These are phyloP conservation scores for Nomada goodeniana DNA, from an alignment of 2,888 invertebrate genomes.

Conservation along the genomic window DNA sequence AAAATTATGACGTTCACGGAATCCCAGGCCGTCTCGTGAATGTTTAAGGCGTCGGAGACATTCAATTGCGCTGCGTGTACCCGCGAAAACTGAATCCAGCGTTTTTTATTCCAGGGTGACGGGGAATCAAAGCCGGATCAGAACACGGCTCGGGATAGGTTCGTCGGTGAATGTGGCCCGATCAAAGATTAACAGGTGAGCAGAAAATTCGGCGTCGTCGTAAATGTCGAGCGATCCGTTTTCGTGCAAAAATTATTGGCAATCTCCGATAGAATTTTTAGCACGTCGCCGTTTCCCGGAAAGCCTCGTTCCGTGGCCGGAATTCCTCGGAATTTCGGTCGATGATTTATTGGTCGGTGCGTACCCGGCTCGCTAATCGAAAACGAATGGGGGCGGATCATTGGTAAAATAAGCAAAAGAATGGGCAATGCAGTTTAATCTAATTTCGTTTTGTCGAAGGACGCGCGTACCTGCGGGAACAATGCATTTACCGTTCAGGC, in stretches of 20 bases:
- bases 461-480: constrained; percentile 7
- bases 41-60: constrained; percentile 8
- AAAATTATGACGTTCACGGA: constrained; percentile 6
- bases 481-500: too few relatives aligned
- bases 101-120: not conserved
- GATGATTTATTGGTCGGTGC: constrained; percentile 50
- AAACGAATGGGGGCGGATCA: not conserved
- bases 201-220: constrained; percentile 51
- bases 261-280: constrained; percentile 66
- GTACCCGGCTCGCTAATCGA: not conserved
- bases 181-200: constrained; percentile 55
- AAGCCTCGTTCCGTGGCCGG: constrained; percentile 40
- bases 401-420: not conserved
- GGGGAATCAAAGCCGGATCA: constrained; percentile 36
- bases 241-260: constrained; percentile 65
- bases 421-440: constrained; percentile 23
- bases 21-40: not conserved
- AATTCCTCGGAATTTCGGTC: constrained; percentile 34
- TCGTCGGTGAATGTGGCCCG: constrained; percentile 2
- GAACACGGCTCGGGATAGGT: not conserved
- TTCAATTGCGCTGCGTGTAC: not conserved
- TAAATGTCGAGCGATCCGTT: constrained; percentile 53
- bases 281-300: constrained; percentile 35
- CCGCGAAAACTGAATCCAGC: not conserved
- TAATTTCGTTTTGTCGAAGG: constrained; percentile 28